Evolutionary conservation across 2,888 invertebrate genomes (phyloP).

Genomic region (Limenitis camilla): DNA sequence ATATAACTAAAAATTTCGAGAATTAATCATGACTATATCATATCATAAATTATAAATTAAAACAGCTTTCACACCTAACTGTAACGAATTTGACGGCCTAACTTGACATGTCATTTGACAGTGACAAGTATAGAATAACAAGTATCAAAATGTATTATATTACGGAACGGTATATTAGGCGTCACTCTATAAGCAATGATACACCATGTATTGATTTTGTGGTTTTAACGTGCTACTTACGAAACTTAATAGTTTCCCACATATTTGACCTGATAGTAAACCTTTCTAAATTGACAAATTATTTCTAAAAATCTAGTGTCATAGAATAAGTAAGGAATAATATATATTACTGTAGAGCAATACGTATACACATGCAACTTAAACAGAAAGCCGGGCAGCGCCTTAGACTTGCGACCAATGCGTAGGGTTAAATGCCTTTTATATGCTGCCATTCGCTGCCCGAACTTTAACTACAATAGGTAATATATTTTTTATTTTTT

Average conservation of each 20-base stretch:
- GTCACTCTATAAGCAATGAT: slow-evolving; percentile 34
- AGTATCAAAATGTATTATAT: slow-evolving; percentile 33
- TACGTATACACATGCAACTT: too few species aligned
- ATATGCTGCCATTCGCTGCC: too few species aligned
- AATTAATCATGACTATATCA: too few species aligned
- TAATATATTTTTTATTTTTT: too few species aligned
- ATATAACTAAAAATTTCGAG: too few species aligned
- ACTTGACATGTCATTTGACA: slow-evolving; percentile 24
- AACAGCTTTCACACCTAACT: slow-evolving; percentile 17
- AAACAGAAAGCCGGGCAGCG: too few species aligned
- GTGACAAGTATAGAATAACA: slow-evolving; percentile 32
- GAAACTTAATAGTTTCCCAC: slow-evolving; percentile 21
- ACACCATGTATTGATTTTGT: slow-evolving; percentile 38
- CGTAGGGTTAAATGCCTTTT: too few species aligned
- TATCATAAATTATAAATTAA: slow-evolving; percentile 4
- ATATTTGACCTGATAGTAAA: not conserved
- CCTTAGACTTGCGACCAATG: too few species aligned
- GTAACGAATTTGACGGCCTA: slow-evolving; percentile 19
- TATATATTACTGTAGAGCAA: not conserved
- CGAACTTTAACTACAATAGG: too few species aligned
- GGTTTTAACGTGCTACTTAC: slow-evolving; percentile 38
- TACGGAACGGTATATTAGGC: slow-evolving; percentile 34
- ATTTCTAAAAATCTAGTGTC: not conserved
- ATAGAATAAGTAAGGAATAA: not conserved
- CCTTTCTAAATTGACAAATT: not conserved